A percentile compares a stretch with the other conserved stretches of the same genome.
phyloP scores from a whole-genome alignment of 23 tunicate genomes.

The Pegea sp. region DNA sequence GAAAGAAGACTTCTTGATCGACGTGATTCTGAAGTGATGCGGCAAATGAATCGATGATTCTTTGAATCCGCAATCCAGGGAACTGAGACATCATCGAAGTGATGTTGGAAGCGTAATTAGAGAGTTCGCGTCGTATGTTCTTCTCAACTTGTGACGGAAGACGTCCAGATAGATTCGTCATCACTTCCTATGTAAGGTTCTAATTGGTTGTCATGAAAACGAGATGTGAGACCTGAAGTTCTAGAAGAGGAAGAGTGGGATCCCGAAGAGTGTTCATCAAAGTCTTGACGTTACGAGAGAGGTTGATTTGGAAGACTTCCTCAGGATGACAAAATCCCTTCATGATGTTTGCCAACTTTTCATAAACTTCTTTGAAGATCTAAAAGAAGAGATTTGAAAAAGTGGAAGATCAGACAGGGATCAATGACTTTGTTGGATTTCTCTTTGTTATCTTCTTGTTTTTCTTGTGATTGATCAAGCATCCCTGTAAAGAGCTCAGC shows the following conservation, averaged over 20 bases:
- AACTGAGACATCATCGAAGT: slow-evolving; percentile 93
- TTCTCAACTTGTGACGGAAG: slow-evolving; percentile 62
- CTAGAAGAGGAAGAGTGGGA: slow-evolving; percentile 70
- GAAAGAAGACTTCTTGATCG: slow-evolving; percentile 83
- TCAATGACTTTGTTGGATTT: slow-evolving; percentile 29
- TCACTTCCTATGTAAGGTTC: slow-evolving; percentile 44
- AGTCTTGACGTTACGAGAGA: slow-evolving; percentile 36
- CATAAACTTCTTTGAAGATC: slow-evolving; percentile 38
- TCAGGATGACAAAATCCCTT: slow-evolving; percentile 81
- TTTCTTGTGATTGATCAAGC: slow-evolving; percentile 9
- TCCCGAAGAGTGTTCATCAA: slow-evolving; percentile 56
- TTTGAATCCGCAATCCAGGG: slow-evolving; percentile 60
- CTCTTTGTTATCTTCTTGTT: slow-evolving; percentile 18
- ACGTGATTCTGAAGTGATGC: slow-evolving; percentile 41
- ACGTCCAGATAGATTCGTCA: slow-evolving; percentile 87
- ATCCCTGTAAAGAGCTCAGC: slow-evolving; percentile 35
- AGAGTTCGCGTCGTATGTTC: slow-evolving; percentile 54
- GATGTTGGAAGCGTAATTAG: slow-evolving; percentile 79
- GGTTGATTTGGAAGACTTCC: slow-evolving; percentile 19
- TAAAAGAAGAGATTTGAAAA: slow-evolving; percentile 3
- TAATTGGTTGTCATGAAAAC: slow-evolving; percentile 2
- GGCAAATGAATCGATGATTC: slow-evolving; percentile 50
- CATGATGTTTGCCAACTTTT: slow-evolving; percentile 41
- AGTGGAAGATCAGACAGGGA: neutral
- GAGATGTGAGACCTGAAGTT: slow-evolving; percentile 45